Evolutionary conservation across 2,113 vertebrate species (phyloP).

Genomic region (Ictalurus punctatus): DNA sequence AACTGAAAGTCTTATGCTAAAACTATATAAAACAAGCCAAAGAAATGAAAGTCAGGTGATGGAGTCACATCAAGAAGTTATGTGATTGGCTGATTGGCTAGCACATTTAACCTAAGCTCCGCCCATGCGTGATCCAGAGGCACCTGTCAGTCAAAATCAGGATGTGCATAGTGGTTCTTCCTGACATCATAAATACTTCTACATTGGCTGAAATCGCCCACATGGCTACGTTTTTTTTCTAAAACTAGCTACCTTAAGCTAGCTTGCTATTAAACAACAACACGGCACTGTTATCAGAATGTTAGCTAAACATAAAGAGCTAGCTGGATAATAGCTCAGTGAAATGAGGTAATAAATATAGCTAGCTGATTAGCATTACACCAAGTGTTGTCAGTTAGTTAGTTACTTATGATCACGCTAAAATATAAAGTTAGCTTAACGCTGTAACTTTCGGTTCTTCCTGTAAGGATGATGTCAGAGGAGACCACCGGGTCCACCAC

Average conservation of each 20-base stretch:
- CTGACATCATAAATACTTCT: not conserved
- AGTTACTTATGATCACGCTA: not conserved
- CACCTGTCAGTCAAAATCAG: slow-evolving; percentile 1
- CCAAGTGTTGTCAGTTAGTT: not conserved
- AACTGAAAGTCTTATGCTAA: not conserved
- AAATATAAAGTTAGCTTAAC: not conserved
- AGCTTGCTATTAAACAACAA: not conserved
- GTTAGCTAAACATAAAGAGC: slow-evolving; percentile 15
- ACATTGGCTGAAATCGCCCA: not conserved
- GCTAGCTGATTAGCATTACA: not conserved
- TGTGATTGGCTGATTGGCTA: not conserved
- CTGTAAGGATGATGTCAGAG: slow-evolving; percentile 22
- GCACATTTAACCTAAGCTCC: not conserved
- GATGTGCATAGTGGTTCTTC: not conserved
- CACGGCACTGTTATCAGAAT: not conserved
- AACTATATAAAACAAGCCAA: not conserved
- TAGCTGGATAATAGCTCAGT: slow-evolving; percentile 6
- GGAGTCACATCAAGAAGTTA: not conserved
- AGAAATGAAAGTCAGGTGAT: not conserved
- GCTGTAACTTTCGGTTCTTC: not conserved
- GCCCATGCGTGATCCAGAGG: not conserved
- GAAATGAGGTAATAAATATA: slow-evolving; percentile 11
- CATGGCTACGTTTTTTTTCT: not conserved
- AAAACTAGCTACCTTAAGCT: not conserved
- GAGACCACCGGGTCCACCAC: not conserved